Evolutionary conservation across 2,888 invertebrate genomes (phyloP), one percentile per base, ranked within the genome.

Genomic region (Adineta ricciae): DNA sequence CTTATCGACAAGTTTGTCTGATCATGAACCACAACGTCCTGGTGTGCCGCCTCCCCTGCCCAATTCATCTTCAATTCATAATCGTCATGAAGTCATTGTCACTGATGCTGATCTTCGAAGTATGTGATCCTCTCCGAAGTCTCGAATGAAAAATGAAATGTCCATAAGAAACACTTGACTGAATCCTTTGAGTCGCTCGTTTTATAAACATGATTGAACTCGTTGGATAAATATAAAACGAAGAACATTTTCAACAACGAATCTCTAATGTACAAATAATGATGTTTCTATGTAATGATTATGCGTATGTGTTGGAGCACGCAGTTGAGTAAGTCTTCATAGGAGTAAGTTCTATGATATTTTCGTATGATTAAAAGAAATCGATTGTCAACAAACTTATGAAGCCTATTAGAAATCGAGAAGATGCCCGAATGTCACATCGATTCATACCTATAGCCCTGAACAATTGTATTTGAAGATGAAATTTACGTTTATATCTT

Each of bases 91-190:
- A 78, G 78, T 78, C 11, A 78, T 78, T 78, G 78, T 78, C 0
- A 78, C 78, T n/a, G 78, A 78, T 78, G 78, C 78, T n/a, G 78
- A 78, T 41, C 78, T 78, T 41, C 38, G 78, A 41, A 78, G 78
- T 78, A 78, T 11, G 41, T 78, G 11, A n/a, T n/a, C n/a, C n/a
- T n/a, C n/a, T n/a, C 46, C 46, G 46, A 46, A n/a, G n/a, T n/a
- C n/a, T 46, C 11, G 46, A 46, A 46, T 8, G 11, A 46, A 46
- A 46, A 46, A 46, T 46, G 46, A 46, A 46, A 46, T 46, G 46
- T 46, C 5, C 11, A 46, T 46, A 46, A 46, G 46, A 46, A 46
- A 46, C 46, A 46, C 46, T 64, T 64, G 64, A 64, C 27, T 64
- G 64, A 27, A 19, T 64, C 64, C 32, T 19, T 64, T 3, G 16